A percentile compares a stretch with the other conserved stretches of the same genome.
phyloP scores from a whole-genome alignment of 2,797 vertebrate species.

The Hypotaenidia okinawae region DNA sequence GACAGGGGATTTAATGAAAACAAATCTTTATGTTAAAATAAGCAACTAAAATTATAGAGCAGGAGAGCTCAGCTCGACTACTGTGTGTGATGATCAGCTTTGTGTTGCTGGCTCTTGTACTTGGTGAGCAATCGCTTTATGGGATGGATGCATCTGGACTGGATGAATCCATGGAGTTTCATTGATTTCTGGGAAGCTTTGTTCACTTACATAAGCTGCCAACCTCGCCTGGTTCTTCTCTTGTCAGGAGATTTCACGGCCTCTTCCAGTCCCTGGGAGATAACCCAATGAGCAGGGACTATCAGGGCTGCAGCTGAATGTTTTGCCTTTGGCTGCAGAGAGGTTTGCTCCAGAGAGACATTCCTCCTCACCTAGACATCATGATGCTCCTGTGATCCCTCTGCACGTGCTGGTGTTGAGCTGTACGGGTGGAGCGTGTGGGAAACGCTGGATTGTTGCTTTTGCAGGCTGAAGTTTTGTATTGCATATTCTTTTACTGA shows the following conservation, averaged over 20 bases:
- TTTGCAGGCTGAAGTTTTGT: no score
- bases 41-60: not conserved
- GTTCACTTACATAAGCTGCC: not conserved
- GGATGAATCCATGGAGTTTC: not conserved
- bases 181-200: conserved; percentile 9
- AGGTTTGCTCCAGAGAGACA: not conserved
- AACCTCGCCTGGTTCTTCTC: not conserved
- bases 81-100: conserved; percentile 20
- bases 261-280: not conserved
- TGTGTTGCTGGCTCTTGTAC: not conserved
- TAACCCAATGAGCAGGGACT: not conserved
- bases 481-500: no score
- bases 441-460: no score
- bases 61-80: not conserved
- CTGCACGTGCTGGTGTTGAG: not conserved
- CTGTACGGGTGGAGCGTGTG: not conserved
- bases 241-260: conserved; percentile 18
- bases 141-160: not conserved
- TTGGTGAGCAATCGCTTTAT: not conserved
- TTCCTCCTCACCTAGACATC: not conserved
- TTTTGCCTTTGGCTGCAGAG: not conserved
- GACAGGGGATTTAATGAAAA: not conserved
- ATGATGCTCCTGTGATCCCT: not conserved
- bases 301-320: not conserved
- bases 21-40: not conserved